Evolutionary conservation across 2,797 vertebrate genomes (phyloP).

Genomic region (Otolemur crassicaudatus): DNA sequence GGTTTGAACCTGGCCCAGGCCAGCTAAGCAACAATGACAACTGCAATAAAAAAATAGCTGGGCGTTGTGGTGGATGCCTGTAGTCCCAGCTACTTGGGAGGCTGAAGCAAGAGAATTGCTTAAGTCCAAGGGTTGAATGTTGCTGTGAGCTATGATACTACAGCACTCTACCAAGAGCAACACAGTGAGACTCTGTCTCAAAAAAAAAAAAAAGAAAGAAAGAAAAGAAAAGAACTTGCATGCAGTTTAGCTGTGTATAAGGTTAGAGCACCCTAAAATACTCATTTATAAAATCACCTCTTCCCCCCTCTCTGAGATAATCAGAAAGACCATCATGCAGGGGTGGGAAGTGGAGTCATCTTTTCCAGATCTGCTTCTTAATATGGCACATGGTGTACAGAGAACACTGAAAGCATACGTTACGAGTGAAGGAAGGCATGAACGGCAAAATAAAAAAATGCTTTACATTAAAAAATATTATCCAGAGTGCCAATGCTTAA

Average conservation of each 20-base stretch:
- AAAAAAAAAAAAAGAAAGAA: too few relatives aligned
- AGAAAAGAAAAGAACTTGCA: background rate
- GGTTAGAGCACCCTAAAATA: background rate
- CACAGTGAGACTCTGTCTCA: too few relatives aligned
- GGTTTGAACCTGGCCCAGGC: too few relatives aligned
- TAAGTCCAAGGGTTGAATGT: too few relatives aligned
- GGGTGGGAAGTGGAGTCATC: background rate
- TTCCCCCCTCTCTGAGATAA: background rate
- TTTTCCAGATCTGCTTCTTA: background rate
- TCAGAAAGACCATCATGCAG: background rate
- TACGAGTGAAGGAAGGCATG: background rate
- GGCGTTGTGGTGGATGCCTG: too few relatives aligned
- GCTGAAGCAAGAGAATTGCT: too few relatives aligned
- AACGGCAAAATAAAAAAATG: background rate
- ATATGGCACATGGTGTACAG: background rate
- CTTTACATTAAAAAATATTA: slow-evolving; percentile 6
- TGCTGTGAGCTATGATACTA: too few relatives aligned
- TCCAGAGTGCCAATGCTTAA: background rate
- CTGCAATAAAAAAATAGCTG: too few relatives aligned
- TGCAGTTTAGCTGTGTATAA: background rate
- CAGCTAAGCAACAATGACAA: too few relatives aligned
- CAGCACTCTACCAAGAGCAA: too few relatives aligned
- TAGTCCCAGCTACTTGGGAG: too few relatives aligned
- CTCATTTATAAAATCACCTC: background rate
- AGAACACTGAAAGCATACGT: background rate